phyloP scores from a whole-genome alignment of 2,888 invertebrate genomes.

The Pardosa pseudoannulata region DNA sequence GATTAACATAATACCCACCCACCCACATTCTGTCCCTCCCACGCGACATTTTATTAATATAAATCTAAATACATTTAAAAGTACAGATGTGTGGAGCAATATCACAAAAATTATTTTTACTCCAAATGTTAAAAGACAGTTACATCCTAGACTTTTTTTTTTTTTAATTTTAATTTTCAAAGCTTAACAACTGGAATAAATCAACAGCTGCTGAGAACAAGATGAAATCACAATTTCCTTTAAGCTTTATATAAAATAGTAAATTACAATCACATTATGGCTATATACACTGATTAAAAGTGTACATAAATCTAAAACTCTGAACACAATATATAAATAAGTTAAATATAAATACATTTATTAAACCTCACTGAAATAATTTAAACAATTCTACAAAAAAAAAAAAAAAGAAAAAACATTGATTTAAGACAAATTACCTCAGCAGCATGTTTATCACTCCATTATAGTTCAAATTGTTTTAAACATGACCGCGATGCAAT shows the following conservation, averaged over 20 bases:
- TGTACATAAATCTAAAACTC: slow-evolving; percentile 15
- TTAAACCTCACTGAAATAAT: slow-evolving; percentile 9
- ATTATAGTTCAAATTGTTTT: slow-evolving; percentile 52
- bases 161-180: slow-evolving; percentile 47
- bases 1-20: slow-evolving; percentile 50
- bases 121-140: slow-evolving; percentile 59
- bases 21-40: slow-evolving; percentile 49
- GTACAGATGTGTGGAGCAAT: slow-evolving; percentile 59
- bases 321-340: slow-evolving; percentile 22
- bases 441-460: slow-evolving; percentile 47
- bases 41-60: slow-evolving; percentile 66
- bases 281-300: slow-evolving; percentile 57
- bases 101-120: slow-evolving; percentile 65
- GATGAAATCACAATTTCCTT: slow-evolving; percentile 32
- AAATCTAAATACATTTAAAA: slow-evolving; percentile 70
- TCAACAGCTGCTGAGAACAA: slow-evolving; percentile 56
- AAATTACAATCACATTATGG: slow-evolving; percentile 49
- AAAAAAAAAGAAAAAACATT: no score
- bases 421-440: slow-evolving; percentile 23
- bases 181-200: slow-evolving; percentile 60
- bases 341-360: slow-evolving; percentile 15
- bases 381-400: slow-evolving; percentile 16
- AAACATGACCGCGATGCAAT: slow-evolving; percentile 46
- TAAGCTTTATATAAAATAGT: slow-evolving; percentile 45
- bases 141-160: slow-evolving; percentile 50